phyloP scores from a whole-genome alignment of 2,888 invertebrate genomes.

The Parascotia fuliginaria region DNA sequence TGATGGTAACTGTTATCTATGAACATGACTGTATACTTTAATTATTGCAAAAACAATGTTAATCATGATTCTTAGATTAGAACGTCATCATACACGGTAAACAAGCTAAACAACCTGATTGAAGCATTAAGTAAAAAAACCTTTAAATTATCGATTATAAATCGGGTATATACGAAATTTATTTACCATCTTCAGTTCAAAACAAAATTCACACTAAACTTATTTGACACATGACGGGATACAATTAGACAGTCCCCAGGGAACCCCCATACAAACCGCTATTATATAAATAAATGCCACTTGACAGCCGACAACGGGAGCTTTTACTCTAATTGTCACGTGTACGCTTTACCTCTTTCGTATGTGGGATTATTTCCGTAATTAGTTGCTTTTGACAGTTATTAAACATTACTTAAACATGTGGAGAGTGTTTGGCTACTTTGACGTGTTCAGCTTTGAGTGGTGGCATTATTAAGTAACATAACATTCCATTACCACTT shows the following conservation, averaged over 20 bases:
- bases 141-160: no score
- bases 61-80: no score
- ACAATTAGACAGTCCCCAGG: slow-evolving; percentile 33
- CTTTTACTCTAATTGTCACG: slow-evolving; percentile 50
- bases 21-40: no score
- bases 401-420: slow-evolving; percentile 12
- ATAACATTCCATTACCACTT: no score
- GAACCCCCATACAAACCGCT: slow-evolving; percentile 27
- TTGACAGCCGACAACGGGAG: slow-evolving; percentile 35
- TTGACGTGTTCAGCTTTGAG: not conserved
- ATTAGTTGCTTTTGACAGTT: slow-evolving; percentile 36
- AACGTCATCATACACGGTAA: no score
- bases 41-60: no score
- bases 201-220: not conserved
- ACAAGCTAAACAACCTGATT: no score
- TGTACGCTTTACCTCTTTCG: slow-evolving; percentile 42
- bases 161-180: no score
- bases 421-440: not conserved
- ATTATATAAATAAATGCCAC: slow-evolving; percentile 38
- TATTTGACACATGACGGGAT: slow-evolving; percentile 30
- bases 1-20: no score
- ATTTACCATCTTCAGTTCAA: no score
- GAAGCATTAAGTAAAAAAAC: no score
- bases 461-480: no score
- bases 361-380: slow-evolving; percentile 43